Percentiles rank a stretch among this genome's conserved stretches.
These are phyloP conservation scores for Calidris pygmaea DNA, from an alignment of 2,113 vertebrate species.

Conservation along the genomic window DNA sequence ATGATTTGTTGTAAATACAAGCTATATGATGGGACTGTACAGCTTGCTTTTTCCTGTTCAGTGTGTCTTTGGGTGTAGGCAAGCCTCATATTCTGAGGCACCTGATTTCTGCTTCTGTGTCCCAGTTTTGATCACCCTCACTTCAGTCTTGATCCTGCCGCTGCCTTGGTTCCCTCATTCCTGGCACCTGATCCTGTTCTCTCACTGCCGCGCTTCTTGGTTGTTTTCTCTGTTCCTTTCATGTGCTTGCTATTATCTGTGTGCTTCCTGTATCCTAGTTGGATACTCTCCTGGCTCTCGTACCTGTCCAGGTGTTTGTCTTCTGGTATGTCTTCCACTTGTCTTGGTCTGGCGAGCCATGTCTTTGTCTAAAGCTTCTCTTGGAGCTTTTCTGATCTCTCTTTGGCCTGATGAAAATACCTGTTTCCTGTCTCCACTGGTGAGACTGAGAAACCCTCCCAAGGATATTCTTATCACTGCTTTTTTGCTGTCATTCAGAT, in stretches of 20 bases:
- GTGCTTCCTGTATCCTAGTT: not conserved
- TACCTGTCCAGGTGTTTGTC: not conserved
- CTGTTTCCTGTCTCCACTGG: not conserved
- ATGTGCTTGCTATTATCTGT: not conserved
- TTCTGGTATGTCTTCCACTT: not conserved
- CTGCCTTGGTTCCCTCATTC: not conserved
- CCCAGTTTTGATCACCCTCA: not conserved
- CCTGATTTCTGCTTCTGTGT: not conserved
- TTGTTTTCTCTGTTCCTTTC: not conserved
- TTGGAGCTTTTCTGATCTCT: not conserved
- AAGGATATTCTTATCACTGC: not conserved
- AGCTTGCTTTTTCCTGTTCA: not conserved
- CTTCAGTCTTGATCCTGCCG: not conserved
- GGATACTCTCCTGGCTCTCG: not conserved
- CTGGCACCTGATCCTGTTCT: not conserved
- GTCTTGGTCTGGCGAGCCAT: not conserved
- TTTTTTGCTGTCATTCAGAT: not conserved
- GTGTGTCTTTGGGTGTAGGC: not conserved
- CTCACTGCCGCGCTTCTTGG: not conserved
- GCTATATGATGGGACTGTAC: not conserved
- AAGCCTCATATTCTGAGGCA: not conserved
- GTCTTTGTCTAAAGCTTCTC: not conserved
- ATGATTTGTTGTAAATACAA: not conserved
- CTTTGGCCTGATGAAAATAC: not conserved
- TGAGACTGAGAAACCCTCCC: not conserved